phyloP scores from a whole-genome alignment of 1,140 invertebrate species.

The Phymastichus coffea region DNA sequence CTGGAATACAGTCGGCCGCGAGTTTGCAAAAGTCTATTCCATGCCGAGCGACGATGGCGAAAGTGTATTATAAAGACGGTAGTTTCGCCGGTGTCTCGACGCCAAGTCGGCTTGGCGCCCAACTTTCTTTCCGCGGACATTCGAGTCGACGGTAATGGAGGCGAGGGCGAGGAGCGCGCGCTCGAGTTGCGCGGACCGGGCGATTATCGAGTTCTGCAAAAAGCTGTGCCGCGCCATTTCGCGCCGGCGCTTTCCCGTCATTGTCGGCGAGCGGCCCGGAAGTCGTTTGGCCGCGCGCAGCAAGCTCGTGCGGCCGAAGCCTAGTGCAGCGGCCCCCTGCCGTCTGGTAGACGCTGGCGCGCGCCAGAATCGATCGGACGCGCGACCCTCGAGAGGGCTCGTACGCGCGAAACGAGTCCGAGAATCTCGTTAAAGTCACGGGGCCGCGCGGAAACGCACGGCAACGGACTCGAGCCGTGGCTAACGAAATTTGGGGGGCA shows the following conservation, averaged over 20 bases:
- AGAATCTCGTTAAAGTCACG: too few species aligned
- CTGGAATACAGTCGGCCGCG: too few species aligned
- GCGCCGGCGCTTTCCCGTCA: constrained; percentile 41
- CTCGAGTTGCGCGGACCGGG: constrained; percentile 7
- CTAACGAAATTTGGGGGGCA: too few species aligned
- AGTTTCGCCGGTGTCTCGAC: too few species aligned
- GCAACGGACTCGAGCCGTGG: not conserved
- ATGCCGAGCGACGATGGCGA: too few species aligned
- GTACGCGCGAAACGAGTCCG: too few species aligned
- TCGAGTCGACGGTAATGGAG: constrained; percentile 10
- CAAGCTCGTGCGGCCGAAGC: constrained; percentile 37
- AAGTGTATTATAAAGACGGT: too few species aligned
- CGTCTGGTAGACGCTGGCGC: not conserved
- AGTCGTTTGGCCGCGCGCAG: constrained; percentile 43
- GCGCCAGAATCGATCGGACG: too few species aligned
- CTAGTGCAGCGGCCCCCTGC: not conserved
- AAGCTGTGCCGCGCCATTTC: constrained; percentile 36
- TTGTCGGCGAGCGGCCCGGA: constrained; percentile 32
- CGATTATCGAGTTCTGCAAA: constrained; percentile 29
- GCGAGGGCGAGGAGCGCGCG: constrained; percentile 2
- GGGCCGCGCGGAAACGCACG: too few species aligned
- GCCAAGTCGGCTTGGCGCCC: too few species aligned
- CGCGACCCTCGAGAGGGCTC: too few species aligned
- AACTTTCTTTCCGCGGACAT: not conserved
- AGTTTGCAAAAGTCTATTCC: too few species aligned